Conservation (phyloP, 2,888 invertebrate species). For the Drosophila greeni region DNA sequence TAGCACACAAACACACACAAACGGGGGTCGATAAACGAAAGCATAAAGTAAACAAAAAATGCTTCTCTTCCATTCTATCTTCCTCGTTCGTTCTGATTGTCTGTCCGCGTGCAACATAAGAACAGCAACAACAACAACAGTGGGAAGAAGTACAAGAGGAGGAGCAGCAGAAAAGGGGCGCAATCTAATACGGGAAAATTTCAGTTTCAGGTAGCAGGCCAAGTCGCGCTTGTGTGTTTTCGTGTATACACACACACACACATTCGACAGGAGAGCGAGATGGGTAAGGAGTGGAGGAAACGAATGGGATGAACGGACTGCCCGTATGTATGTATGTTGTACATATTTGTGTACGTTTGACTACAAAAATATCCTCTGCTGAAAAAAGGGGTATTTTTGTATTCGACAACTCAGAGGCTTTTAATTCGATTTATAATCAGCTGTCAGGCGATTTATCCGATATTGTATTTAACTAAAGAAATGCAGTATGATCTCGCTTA, state of each 20-base stretch:
- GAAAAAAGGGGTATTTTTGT: conserved; percentile 16
- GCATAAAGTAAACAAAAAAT: conserved; percentile 71
- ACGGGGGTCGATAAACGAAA: conserved; percentile 72
- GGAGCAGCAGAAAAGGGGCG: conserved; percentile 13
- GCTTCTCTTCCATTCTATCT: conserved; percentile 6
- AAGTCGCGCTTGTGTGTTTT: conserved; percentile 22
- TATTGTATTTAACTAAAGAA: conserved; percentile 62
- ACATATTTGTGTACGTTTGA: neutral
- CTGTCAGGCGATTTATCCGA: conserved; percentile 44
- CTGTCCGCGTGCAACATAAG: conserved; percentile 40
- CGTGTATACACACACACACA: conserved; percentile 12
- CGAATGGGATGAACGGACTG: conserved; percentile 30
- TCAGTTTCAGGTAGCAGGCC: conserved; percentile 42
- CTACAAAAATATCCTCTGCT: conserved; percentile 15
- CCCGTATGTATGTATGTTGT: neutral
- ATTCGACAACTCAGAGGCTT: conserved; percentile 1
- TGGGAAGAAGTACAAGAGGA: conserved; percentile 16
- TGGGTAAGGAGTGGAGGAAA: conserved; percentile 53
- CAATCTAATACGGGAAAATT: conserved; percentile 46
- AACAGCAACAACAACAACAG: conserved; percentile 20
- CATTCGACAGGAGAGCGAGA: conserved; percentile 46
- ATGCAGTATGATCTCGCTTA: conserved; percentile 43
- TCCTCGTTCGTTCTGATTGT: conserved; percentile 21
- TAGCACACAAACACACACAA: conserved; percentile 62
- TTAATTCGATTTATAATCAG: conserved; percentile 7